Base-by-base conservation (phyloP, 2,113 vertebrate species). In the Aix galericulata region DNA sequence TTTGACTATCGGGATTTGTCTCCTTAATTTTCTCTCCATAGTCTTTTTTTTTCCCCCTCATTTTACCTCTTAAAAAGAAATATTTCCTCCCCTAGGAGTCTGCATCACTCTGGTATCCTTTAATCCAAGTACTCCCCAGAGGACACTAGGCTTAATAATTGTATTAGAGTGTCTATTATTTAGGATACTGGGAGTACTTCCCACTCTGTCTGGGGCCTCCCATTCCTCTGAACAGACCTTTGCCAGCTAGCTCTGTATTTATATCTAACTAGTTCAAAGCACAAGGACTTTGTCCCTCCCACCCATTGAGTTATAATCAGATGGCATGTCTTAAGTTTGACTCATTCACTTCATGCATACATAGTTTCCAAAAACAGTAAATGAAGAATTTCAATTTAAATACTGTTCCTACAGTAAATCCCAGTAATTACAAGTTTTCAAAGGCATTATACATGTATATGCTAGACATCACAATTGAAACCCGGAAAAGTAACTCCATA, bases 261-360 rank as follows among this genome's bases (percentile, higher is more conserved):
- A 66, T 75, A 92, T 58, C 76, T 78, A 88, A 80, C 44, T 27
- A 66, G 74, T 53, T 93, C 59, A 93, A 77, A 91, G 76, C 89
- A 77, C 55, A 82, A 90, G 93, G 95, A 96, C 94, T 94, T 81
- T 87, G 89, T 90, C 87, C 91, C 67, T 95, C 71, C 74, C 71
- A 74, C 36, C 50, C 67, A 50, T 5, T 66, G 89, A 85, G 68
- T 81, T 96, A 73, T 75, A 93, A 89, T 94, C 76, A 88, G 79
- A 66, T 60, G 50, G 81, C 84, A 55, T 32, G 63, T 91, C 93
- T 94, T 89, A 36, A 40, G 36, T 84, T 94, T 77, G 74, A 96
- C 82, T 95, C 93, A 80, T 55, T 86, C 68, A 52, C 55, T 91
- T 95, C 87, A 74, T 9, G 42, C 64, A 60, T 29, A 58, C 9